These are phyloP conservation scores for Pomacea canaliculata DNA, from an alignment of 2,888 invertebrate genomes.

Conservation along the genomic window DNA sequence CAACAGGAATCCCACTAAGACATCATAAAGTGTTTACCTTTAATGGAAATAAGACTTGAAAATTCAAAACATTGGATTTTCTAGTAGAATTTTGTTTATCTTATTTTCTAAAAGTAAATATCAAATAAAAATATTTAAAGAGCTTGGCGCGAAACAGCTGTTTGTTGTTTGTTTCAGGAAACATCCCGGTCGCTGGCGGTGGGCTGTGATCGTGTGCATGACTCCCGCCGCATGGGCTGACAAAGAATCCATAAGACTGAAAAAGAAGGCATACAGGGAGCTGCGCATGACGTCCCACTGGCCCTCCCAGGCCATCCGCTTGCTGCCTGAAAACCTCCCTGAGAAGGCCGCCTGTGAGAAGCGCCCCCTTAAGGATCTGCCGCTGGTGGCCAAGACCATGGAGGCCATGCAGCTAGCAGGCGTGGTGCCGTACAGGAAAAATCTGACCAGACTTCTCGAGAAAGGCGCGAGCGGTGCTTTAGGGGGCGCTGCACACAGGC, in stretches of 20 bases:
- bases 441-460: too few species aligned
- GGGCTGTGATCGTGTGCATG: slow-evolving; percentile 47
- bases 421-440: too few species aligned
- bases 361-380: slow-evolving; percentile 35
- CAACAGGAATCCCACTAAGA: too few species aligned
- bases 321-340: not conserved
- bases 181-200: slow-evolving; percentile 39
- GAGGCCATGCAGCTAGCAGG: slow-evolving; percentile 40
- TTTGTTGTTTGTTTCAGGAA: not conserved
- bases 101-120: too few species aligned
- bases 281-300: slow-evolving; percentile 41
- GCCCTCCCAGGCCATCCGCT: slow-evolving; percentile 36
- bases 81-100: too few species aligned
- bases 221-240: slow-evolving; percentile 45
- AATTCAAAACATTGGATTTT: too few species aligned
- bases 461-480: too few species aligned
- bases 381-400: slow-evolving; percentile 46
- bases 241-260: slow-evolving; percentile 33
- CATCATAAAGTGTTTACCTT: too few species aligned
- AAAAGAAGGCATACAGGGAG: slow-evolving; percentile 37
- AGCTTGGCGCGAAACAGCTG: not conserved
- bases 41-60: too few species aligned
- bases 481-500: too few species aligned
- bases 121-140: too few species aligned
- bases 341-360: slow-evolving; percentile 4